A percentile compares a stretch with the other conserved stretches of the same genome.
Evolutionary conservation across 2,888 invertebrate genomes (phyloP).

Genomic region (Cryptocephalus primarius): DNA sequence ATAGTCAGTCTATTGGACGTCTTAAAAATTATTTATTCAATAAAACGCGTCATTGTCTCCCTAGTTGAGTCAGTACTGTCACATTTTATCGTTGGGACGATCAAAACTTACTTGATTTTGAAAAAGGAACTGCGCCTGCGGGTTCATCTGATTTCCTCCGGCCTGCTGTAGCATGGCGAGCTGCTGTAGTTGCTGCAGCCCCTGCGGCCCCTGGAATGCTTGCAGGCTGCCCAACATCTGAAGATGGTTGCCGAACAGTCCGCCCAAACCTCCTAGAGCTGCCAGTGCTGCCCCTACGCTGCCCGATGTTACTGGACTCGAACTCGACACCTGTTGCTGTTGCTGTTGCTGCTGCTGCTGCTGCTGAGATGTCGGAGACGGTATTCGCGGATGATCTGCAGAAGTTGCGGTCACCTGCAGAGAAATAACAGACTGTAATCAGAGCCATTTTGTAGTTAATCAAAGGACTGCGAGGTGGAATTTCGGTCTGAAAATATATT

Average conservation of each 20-base stretch:
- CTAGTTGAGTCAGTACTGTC: too few species aligned
- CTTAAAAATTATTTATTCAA: too few species aligned
- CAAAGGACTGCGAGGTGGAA: too few species aligned
- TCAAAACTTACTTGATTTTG: slow-evolving; percentile 55
- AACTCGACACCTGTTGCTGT: slow-evolving; percentile 28
- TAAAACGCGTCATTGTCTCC: too few species aligned
- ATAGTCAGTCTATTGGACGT: not conserved
- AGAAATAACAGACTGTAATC: slow-evolving; percentile 1
- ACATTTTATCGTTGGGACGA: too few species aligned
- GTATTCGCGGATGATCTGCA: not conserved
- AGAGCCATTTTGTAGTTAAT: not conserved
- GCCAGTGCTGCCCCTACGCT: slow-evolving; percentile 39
- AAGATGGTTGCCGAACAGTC: slow-evolving; percentile 33
- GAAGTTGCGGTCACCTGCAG: slow-evolving; percentile 31
- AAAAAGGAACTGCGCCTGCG: slow-evolving; percentile 62
- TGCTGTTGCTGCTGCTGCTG: not conserved
- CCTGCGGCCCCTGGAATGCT: slow-evolving; percentile 52
- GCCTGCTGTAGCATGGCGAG: slow-evolving; percentile 43
- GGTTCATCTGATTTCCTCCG: slow-evolving; percentile 30
- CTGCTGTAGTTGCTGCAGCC: slow-evolving; percentile 55
- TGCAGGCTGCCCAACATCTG: slow-evolving; percentile 37
- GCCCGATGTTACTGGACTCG: slow-evolving; percentile 25
- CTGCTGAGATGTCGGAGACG: not conserved
- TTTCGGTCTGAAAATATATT: too few species aligned
- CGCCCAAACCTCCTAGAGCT: slow-evolving; percentile 35